Base-by-base conservation (phyloP, 2,797 vertebrate genomes). In the Nannoperca australis region DNA sequence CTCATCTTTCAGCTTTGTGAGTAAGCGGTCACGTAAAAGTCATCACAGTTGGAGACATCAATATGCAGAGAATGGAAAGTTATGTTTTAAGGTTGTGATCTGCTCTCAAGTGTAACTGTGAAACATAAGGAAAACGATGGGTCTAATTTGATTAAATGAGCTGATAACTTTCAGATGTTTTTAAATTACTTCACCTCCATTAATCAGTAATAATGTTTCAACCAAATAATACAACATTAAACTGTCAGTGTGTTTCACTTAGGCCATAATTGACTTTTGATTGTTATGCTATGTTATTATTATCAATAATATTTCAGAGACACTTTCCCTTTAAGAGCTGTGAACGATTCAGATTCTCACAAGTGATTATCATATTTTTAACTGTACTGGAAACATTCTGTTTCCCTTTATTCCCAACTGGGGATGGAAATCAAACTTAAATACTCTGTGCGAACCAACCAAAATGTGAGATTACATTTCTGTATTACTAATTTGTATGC, bases 1-100 rank as follows among this genome's bases (percentile, higher is more conserved):
- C 70, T 82, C 78, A 78, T 81, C 63, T 40, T 38, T 90, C 79
- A 76, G 79, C 74, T 79, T 68, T 76, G 78, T 66, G 73, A 83
- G 59, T 69, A 78, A 77, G 50, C 56, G 53, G 55, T 75, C 68
- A 67, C 0, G 20, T 55, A 65, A 75, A 63, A 74, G 83, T 73
- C 83, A 62, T 65, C 65, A 14, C 78, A 78, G 58, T 59, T 15
- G 65, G 49, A 67, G 63, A 78, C 63, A 56, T 63, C 17, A 51
- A 40, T 56, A 42, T 3, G 27, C 64, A 54, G 49, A 56, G 42
- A 62, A 14, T 17, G 18, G 60, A 74, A 47, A 62, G 51, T 55
- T 56, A 3, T 34, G 13, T 72, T 79, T 55, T 30, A 73, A 50
- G 58, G 8, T 56, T 70, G 40, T 11, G 34, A 72, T 67, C 36